Evolutionary conservation across 1,140 invertebrate species (phyloP).

Genomic region (Meloidogyne chitwoodi): DNA sequence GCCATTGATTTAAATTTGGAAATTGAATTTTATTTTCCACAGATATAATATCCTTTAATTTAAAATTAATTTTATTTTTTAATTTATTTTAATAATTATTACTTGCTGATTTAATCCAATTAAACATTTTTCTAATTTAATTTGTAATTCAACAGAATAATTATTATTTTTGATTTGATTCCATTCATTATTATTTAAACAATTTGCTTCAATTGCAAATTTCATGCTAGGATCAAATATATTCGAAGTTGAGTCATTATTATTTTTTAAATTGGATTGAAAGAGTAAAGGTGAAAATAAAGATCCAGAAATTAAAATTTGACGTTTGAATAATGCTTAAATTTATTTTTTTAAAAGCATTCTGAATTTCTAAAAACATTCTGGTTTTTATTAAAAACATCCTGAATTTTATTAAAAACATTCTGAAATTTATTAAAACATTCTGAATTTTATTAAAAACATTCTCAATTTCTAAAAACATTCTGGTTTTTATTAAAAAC

Average conservation of each 20-base stretch:
- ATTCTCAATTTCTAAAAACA: too few relatives aligned
- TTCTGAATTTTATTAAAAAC: too few relatives aligned
- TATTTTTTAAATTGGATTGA: not conserved
- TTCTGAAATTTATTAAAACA: too few relatives aligned
- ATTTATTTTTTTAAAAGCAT: not conserved
- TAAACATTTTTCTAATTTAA: not conserved
- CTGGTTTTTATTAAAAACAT: too few relatives aligned
- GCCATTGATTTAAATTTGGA: not conserved
- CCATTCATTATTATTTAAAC: not conserved
- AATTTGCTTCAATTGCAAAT: not conserved
- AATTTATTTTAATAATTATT: not conserved
- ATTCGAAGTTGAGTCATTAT: not conserved
- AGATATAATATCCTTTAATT: constrained; percentile 6
- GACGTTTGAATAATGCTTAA: constrained; percentile 16
- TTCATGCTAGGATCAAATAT: not conserved
- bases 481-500: too few relatives aligned
- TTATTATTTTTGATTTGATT: not conserved
- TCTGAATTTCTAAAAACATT: too few relatives aligned
- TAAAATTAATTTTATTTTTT: not conserved
- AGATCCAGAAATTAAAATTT: constrained; percentile 19
- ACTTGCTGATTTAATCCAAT: not conserved
- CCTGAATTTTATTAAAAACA: too few relatives aligned
- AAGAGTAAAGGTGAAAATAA: not conserved
- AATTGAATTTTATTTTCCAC: not conserved
- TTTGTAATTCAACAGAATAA: not conserved